Evolutionary conservation across 2,888 invertebrate species (phyloP).

Genomic region (Ophion ventricosus): DNA sequence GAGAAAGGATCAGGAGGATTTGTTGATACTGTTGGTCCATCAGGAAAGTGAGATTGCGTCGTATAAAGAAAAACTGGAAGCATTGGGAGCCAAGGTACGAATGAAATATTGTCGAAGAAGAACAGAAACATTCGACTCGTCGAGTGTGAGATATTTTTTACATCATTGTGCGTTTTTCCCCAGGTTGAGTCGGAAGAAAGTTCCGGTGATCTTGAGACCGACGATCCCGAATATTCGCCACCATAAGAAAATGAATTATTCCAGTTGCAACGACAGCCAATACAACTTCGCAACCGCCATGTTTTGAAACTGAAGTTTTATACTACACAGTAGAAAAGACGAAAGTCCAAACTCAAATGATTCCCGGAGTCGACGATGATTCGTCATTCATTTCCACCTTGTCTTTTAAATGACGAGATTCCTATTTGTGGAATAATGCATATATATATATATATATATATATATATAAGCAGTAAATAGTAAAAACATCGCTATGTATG

Average conservation of each 20-base stretch:
- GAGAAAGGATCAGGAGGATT: conserved; percentile 96
- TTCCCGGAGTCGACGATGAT: conserved; percentile 9
- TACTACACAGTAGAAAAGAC: conserved; percentile 42
- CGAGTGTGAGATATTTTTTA: not conserved
- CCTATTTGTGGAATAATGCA: conserved; percentile 15
- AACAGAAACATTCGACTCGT: conserved; percentile 1
- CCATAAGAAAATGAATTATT: conserved; percentile 46
- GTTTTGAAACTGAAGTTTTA: conserved; percentile 50
- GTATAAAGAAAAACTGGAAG: conserved; percentile 86
- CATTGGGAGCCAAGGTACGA: conserved; percentile 84
- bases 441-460: conserved; percentile 39
- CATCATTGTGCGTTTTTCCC: conserved; percentile 32
- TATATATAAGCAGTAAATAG: conserved; percentile 19
- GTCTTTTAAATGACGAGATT: conserved; percentile 9
- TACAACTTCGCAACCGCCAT: conserved; percentile 34
- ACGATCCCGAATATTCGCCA: conserved; percentile 71
- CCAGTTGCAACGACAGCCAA: conserved; percentile 19
- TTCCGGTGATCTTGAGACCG: conserved; percentile 78
- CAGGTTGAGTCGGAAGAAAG: conserved; percentile 80
- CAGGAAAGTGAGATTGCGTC: conserved; percentile 90
- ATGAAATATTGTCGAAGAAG: not conserved
- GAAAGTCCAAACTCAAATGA: conserved; percentile 33
- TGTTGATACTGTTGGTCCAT: conserved; percentile 94
- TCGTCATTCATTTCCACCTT: conserved; percentile 29
- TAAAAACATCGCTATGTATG: conserved; percentile 47